These are phyloP conservation scores for Eledona agricola DNA, from an alignment of 2,888 invertebrate species.

Conservation along the genomic window DNA sequence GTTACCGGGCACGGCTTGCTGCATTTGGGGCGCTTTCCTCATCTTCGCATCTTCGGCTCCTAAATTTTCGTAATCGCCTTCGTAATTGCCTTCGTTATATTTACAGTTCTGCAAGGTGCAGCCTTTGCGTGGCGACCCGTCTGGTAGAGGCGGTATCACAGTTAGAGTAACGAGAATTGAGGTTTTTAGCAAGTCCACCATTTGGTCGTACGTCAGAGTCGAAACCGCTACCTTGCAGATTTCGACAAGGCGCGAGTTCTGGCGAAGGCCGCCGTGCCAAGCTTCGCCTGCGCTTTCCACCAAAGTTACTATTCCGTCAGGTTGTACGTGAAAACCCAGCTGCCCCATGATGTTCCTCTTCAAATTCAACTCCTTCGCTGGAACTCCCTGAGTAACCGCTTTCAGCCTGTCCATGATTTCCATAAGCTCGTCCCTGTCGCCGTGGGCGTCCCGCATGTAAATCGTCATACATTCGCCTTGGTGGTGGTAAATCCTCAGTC, in stretches of 20 bases:
- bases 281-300: constrained; percentile 81
- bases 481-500: constrained; percentile 87
- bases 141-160: constrained; percentile 77
- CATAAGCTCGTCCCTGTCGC: constrained; percentile 74
- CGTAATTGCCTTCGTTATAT: constrained; percentile 69
- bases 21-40: constrained; percentile 62
- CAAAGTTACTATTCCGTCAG: constrained; percentile 92
- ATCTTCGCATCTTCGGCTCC: constrained; percentile 58
- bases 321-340: constrained; percentile 90
- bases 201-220: constrained; percentile 89
- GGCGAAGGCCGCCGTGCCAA: constrained; percentile 85
- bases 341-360: constrained; percentile 84
- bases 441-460: constrained; percentile 74
- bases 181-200: constrained; percentile 91
- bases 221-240: constrained; percentile 78
- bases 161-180: constrained; percentile 87
- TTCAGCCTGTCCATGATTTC: constrained; percentile 83
- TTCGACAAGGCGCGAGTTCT: constrained; percentile 90
- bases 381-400: constrained; percentile 80
- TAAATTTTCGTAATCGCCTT: constrained; percentile 76
- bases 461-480: constrained; percentile 92
- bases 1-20: constrained; percentile 67
- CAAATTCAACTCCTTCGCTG: constrained; percentile 81
- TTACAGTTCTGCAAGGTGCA: constrained; percentile 73
- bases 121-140: constrained; percentile 75